Conservation (phyloP, 2,888 invertebrate species). For the Alcis repandata region DNA sequence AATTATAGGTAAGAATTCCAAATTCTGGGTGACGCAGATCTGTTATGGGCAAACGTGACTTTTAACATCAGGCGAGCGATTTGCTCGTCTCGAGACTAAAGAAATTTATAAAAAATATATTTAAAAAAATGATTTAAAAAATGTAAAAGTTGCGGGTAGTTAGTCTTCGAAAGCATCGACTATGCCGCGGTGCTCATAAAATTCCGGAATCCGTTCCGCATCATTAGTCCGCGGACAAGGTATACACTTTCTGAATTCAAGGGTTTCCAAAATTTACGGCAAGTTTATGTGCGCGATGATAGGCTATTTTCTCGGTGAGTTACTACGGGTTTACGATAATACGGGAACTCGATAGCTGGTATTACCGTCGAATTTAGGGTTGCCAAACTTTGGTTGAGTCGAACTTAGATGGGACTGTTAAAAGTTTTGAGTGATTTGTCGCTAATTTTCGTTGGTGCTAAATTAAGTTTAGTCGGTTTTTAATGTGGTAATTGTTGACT, state of each 20-base stretch:
- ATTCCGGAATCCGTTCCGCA: constrained; percentile 29
- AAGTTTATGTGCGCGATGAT: constrained; percentile 48
- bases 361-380: constrained; percentile 10
- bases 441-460: too few species aligned
- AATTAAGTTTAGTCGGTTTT: too few species aligned
- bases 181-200: constrained; percentile 17
- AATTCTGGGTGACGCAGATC: too few species aligned
- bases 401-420: too few species aligned
- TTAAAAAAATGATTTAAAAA: too few species aligned
- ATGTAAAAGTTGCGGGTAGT: not conserved
- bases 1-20: too few species aligned
- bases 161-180: not conserved
- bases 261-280: constrained; percentile 48
- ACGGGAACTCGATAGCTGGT: constrained; percentile 31
- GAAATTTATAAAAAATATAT: too few species aligned
- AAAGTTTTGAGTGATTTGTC: too few species aligned
- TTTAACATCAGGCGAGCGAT: too few species aligned
- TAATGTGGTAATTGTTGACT: too few species aligned
- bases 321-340: constrained; percentile 39
- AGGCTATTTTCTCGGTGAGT: constrained; percentile 41
- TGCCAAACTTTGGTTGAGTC: not conserved
- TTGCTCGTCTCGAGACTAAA: too few species aligned
- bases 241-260: constrained; percentile 40
- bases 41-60: too few species aligned
- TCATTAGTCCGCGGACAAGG: constrained; percentile 39